A percentile compares a stretch with the other conserved stretches of the same genome.
These are phyloP conservation scores for Drosophila micromelanica DNA, from an alignment of 1,140 invertebrate genomes.

Conservation along the genomic window DNA sequence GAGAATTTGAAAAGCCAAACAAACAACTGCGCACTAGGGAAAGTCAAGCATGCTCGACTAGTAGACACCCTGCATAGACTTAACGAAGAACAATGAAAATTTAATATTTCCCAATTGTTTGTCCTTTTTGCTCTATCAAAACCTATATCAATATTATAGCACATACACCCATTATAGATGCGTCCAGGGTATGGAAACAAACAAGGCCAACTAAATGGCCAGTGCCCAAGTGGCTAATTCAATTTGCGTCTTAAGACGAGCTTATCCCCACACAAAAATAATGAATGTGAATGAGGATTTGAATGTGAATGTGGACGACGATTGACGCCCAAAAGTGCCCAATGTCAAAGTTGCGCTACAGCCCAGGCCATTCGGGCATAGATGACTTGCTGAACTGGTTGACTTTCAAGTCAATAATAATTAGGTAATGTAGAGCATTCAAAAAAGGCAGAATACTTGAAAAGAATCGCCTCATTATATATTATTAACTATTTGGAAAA, in stretches of 20 bases:
- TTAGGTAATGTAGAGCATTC: no score
- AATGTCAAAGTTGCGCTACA: slow-evolving; percentile 52
- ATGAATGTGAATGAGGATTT: slow-evolving; percentile 19
- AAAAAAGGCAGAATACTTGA: no score
- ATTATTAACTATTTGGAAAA: no score
- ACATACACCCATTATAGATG: background rate
- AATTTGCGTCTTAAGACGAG: slow-evolving; percentile 63
- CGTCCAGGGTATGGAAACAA: background rate
- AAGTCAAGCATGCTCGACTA: background rate
- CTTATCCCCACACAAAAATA: background rate
- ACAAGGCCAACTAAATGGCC: background rate
- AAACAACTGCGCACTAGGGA: no score
- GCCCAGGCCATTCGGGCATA: background rate
- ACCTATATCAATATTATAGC: no score
- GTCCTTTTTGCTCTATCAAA: no score
- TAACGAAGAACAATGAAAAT: no score
- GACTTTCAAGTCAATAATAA: no score
- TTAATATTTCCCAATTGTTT: no score
- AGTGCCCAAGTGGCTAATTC: slow-evolving; percentile 58
- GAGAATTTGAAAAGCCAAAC: slow-evolving; percentile 17
- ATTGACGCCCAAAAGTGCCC: slow-evolving; percentile 60
- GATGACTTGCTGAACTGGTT: background rate
- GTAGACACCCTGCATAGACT: background rate
- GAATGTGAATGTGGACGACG: slow-evolving; percentile 20
- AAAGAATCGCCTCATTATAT: no score